A percentile compares a stretch with the other conserved stretches of the same genome.
phyloP scores from a whole-genome alignment of 2,797 vertebrate species.

The Muscicapa comitata region DNA sequence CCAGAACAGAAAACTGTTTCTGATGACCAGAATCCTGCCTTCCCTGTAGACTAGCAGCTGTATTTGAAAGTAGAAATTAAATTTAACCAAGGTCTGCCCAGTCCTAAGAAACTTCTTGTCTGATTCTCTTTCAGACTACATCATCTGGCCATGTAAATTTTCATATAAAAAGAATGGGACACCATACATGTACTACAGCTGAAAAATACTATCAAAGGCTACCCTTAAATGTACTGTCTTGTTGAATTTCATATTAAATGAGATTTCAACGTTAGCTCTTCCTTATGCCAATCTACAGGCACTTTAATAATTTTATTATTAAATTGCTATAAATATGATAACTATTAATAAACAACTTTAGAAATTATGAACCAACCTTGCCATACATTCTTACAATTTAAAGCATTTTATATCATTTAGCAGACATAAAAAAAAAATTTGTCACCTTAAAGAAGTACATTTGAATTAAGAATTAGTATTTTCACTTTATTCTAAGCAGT shows the following conservation, averaged over 20 bases:
- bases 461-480: background rate
- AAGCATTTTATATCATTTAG: background rate
- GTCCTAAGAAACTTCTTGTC: background rate
- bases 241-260: background rate
- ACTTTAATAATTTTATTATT: background rate
- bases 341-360: background rate
- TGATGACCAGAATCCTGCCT: background rate
- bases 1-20: background rate
- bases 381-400: background rate
- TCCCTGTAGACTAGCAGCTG: background rate
- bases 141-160: background rate
- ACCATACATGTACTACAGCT: background rate
- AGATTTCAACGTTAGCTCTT: background rate
- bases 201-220: background rate
- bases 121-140: background rate
- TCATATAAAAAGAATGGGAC: background rate
- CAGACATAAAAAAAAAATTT: background rate
- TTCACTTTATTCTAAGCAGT: slow-evolving; percentile 1
- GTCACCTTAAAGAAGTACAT: background rate
- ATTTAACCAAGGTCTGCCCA: background rate
- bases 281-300: background rate
- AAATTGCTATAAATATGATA: background rate
- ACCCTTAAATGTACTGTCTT: background rate
- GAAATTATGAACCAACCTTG: background rate
- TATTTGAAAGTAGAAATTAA: background rate